Base-by-base conservation (phyloP, 2,113 vertebrate genomes). In the Aleadryas rufinucha region DNA sequence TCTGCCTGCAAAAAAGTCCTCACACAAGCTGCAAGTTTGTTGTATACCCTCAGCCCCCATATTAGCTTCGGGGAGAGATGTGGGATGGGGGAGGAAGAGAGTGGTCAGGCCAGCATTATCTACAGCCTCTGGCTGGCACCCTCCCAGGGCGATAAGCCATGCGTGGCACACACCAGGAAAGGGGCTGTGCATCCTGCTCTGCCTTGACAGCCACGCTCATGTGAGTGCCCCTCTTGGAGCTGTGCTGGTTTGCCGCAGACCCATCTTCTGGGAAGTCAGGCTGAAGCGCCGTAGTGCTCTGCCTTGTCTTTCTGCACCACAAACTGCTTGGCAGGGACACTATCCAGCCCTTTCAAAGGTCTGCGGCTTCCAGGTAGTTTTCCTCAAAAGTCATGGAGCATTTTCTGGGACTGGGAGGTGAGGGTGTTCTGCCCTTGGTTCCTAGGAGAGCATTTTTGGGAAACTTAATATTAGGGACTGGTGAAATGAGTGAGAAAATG, bases 201-300 rank as follows among this genome's bases (percentile, higher is more conserved):
- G 45, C 56, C 69, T 64, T 27, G 44, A 31, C 44, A 56, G 69
- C 60, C 0, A 0, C 11, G 26, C 59, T 84, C 14, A 0, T 1
- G 11, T 3, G 9, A 13, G 37, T 49, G 70, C 27, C 75, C 14
- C 52, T 65, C 70, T 61, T 10, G 19, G 44, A 60, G n/a, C n/a
- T 3, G 2, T 0, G 5, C 64, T 24, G 80, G 20, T 49, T 66
- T 49, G 41, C 82, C 0, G 0, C 21, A 30, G 41, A 35, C 22
- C 27, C 3, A 3, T 42, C n/a, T 89, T 79, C 33, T 2, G 26
- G 56, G 52, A 39, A 47, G 35, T 13, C 5, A 14, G 59, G 61
- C 63, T 86, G 75, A 57, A 45, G 78, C 0, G 0, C 52, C 35
- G 31, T 4, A 2, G 31, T 20, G 61, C 23, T 52, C 44, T 83